phyloP scores from a whole-genome alignment of 2,888 invertebrate genomes.

The Chymomyza amoena region DNA sequence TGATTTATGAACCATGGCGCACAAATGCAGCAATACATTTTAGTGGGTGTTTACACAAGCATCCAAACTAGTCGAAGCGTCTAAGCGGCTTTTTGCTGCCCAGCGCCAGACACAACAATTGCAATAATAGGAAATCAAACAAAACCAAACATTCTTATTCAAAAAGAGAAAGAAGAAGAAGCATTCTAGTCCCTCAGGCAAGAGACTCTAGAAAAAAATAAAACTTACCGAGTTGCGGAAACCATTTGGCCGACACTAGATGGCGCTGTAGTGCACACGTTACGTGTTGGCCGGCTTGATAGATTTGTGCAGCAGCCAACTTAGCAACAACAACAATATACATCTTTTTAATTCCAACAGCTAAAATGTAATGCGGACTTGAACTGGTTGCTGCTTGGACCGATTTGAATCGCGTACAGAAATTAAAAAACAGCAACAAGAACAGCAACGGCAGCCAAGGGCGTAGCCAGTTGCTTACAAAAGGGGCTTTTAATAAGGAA shows the following conservation, averaged over 20 bases:
- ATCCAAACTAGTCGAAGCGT: conserved; percentile 23
- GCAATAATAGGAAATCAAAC: conserved; percentile 29
- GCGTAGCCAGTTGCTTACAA: no score
- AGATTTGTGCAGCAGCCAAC: conserved; percentile 60
- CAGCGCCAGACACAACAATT: conserved; percentile 18
- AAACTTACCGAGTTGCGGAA: conserved; percentile 13
- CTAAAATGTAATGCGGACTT: conserved; percentile 13
- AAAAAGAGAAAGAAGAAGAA: not conserved
- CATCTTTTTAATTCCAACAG: conserved; percentile 37
- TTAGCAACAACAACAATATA: not conserved
- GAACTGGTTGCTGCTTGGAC: conserved; percentile 18
- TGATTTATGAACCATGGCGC: conserved; percentile 75
- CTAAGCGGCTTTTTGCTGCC: conserved; percentile 1
- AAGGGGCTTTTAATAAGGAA: not conserved
- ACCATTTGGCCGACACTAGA: conserved; percentile 39
- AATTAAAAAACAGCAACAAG: conserved; percentile 42
- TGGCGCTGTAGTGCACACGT: conserved; percentile 59
- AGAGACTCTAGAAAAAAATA: not conserved
- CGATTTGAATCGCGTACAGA: conserved; percentile 54
- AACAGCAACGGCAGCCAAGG: not conserved
- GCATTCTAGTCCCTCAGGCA: conserved; percentile 44
- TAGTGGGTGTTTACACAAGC: conserved; percentile 71
- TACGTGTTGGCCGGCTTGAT: conserved; percentile 53
- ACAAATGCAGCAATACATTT: conserved; percentile 27
- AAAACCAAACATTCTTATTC: not conserved